Percentiles rank a stretch among this genome's conserved stretches.
Evolutionary conservation across 2,797 vertebrate genomes (phyloP).

Genomic region (Sarcoramphus papa): DNA sequence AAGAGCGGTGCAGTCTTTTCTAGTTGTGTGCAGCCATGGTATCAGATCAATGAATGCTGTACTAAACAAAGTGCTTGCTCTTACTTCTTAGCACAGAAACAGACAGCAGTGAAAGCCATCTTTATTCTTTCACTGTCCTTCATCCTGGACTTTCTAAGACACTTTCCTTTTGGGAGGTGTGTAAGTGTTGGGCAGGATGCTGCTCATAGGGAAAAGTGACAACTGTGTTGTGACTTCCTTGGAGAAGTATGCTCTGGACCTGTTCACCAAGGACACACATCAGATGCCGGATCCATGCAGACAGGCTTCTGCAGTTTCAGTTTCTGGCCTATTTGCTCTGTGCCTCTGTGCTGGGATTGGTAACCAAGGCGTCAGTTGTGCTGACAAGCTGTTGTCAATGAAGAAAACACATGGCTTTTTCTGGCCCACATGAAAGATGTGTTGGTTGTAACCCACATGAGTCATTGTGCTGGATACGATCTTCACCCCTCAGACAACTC

Average conservation of each 20-base stretch:
- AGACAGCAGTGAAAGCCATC: background rate
- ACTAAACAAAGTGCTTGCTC: background rate
- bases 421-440: background rate
- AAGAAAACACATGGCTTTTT: slow-evolving; percentile 23
- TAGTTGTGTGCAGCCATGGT: background rate
- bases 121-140: background rate
- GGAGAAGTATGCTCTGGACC: background rate
- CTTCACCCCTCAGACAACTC: background rate
- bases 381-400: slow-evolving; percentile 28
- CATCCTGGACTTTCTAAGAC: background rate
- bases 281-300: background rate
- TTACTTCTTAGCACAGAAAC: background rate
- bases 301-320: background rate
- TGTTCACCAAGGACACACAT: background rate
- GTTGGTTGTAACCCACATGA: background rate
- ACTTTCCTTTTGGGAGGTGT: background rate
- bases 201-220: background rate
- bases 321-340: background rate
- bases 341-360: background rate
- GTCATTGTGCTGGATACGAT: background rate
- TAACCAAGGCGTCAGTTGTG: background rate
- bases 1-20: background rate
- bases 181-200: background rate
- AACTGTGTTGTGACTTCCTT: background rate
- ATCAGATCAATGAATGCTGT: background rate